Conservation (phyloP, 1,140 invertebrate genomes). For the Rhagoletis pomonella region DNA sequence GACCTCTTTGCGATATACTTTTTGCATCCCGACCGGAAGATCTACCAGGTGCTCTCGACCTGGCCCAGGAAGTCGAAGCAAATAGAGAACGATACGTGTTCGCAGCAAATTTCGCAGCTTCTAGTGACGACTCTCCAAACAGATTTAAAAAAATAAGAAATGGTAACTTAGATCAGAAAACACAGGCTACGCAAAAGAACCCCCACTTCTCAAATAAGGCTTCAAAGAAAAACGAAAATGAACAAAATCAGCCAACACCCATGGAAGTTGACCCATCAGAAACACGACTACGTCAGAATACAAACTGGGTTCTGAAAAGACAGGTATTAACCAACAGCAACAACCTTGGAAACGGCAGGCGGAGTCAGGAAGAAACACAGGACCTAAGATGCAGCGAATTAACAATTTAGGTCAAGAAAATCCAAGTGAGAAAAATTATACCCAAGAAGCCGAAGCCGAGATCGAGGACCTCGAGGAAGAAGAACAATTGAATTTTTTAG, state of each 20-base stretch:
- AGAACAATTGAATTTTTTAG: neutral
- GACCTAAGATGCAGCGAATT: neutral
- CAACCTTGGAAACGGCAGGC: neutral
- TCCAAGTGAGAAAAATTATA: neutral
- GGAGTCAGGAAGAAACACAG: neutral
- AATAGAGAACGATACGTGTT: conserved; percentile 22
- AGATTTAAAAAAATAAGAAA: neutral
- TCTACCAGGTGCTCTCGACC: neutral
- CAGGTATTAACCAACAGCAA: neutral
- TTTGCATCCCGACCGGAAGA: conserved; percentile 12
- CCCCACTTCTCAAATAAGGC: neutral
- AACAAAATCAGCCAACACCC: too few relatives aligned
- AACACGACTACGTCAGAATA: neutral
- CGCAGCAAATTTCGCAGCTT: neutral
- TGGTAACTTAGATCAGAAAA: neutral
- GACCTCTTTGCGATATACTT: conserved; percentile 31
- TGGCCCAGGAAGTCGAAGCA: conserved; percentile 15
- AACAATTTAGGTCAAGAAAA: neutral
- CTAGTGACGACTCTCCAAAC: neutral
- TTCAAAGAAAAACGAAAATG: too few relatives aligned
- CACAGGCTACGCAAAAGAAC: neutral
- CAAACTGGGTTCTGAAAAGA: neutral
- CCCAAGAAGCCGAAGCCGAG: neutral
- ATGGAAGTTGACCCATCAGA: too few relatives aligned
- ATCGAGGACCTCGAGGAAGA: neutral